A percentile compares a stretch with the other conserved stretches of the same genome.
Conservation (phyloP, 2,888 invertebrate species). For the Oxyteleia sp. region DNA sequence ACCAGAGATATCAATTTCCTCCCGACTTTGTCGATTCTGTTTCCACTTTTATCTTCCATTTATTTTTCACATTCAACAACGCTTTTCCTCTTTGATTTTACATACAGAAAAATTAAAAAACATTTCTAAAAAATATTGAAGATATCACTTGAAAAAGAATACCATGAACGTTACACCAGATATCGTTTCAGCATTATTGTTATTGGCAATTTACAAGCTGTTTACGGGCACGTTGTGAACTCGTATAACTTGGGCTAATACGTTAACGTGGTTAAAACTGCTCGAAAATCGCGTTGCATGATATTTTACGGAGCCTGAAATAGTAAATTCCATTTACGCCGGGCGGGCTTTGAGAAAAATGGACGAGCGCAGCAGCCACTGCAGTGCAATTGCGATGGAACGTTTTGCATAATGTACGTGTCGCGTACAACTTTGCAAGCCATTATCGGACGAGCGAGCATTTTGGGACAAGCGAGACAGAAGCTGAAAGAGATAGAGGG, state of each 20-base stretch:
- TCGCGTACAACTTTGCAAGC: constrained; percentile 67
- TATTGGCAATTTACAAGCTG: constrained; percentile 66
- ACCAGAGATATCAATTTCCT: too few relatives aligned
- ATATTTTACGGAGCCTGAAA: constrained; percentile 72
- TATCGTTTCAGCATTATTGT: too few relatives aligned
- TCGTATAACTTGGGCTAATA: constrained; percentile 58
- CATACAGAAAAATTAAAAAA: too few relatives aligned
- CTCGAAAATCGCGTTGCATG: constrained; percentile 67
- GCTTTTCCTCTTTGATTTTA: too few relatives aligned
- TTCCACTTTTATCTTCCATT: too few relatives aligned
- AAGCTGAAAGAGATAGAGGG: constrained; percentile 3
- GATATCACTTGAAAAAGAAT: too few relatives aligned
- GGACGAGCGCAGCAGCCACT: constrained; percentile 54
- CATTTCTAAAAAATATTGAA: too few relatives aligned
- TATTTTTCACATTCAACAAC: too few relatives aligned
- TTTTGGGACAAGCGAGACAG: constrained; percentile 46
- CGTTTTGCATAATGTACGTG: constrained; percentile 73
- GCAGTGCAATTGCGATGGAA: constrained; percentile 64
- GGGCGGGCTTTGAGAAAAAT: constrained; percentile 69
- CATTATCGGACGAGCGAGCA: constrained; percentile 66
- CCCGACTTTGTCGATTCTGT: too few relatives aligned
- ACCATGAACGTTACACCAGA: too few relatives aligned
- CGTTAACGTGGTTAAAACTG: constrained; percentile 71
- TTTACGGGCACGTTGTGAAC: constrained; percentile 51
- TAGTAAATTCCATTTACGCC: constrained; percentile 71